These are phyloP conservation scores for Melanotaenia duboulayi DNA, from an alignment of 2,113 vertebrate species.

Conservation along the genomic window DNA sequence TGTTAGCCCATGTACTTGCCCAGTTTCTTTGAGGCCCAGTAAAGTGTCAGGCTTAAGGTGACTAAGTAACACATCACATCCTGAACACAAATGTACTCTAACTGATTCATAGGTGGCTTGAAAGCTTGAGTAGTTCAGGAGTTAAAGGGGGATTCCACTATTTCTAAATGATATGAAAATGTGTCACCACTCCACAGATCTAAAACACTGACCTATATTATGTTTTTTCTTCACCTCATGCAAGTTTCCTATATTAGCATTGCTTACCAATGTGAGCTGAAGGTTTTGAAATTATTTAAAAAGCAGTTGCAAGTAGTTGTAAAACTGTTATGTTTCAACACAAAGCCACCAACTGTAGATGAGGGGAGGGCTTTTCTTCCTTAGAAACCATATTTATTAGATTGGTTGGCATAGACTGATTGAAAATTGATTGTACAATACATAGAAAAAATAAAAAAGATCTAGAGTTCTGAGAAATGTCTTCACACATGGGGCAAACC, in stretches of 20 bases:
- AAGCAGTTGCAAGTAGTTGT: neutral
- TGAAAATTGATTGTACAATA: no score
- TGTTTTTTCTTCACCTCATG: neutral
- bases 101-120: constrained; percentile 9
- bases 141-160: neutral
- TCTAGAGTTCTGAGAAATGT: no score
- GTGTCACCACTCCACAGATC: neutral
- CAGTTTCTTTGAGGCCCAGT: neutral
- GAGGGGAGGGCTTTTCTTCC: no score
- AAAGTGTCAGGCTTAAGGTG: constrained; percentile 14
- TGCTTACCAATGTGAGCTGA: neutral
- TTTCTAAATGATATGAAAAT: constrained; percentile 2
- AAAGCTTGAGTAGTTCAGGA: constrained; percentile 20
- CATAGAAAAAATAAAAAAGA: no score
- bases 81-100: constrained; percentile 12
- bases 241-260: neutral
- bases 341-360: no score
- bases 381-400: no score
- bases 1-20: neutral
- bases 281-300: neutral
- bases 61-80: neutral
- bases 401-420: no score
- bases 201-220: neutral
- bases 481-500: no score
- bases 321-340: no score